A percentile compares a stretch with the other conserved stretches of the same genome.
Evolutionary conservation across 2,888 invertebrate genomes (phyloP).

Genomic region (Malthinus flaveolus): DNA sequence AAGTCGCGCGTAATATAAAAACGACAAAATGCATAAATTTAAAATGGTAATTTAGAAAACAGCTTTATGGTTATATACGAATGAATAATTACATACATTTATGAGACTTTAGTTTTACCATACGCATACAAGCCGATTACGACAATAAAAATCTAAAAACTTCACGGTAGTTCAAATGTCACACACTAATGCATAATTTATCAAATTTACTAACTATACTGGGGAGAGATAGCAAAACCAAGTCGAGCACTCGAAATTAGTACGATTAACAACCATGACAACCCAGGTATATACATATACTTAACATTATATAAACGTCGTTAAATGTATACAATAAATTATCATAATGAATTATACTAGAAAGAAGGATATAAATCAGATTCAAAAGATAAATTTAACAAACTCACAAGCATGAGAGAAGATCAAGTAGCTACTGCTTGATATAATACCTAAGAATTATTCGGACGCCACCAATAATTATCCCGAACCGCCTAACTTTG

Average conservation of each 20-base stretch:
- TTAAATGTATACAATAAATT: slow-evolving; percentile 24
- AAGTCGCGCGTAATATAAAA: too few relatives aligned
- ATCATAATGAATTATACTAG: slow-evolving; percentile 23
- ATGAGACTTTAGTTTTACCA: too few relatives aligned
- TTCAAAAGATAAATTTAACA: slow-evolving; percentile 21
- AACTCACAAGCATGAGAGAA: slow-evolving; percentile 16
- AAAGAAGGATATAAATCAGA: slow-evolving; percentile 20
- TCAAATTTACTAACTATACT: too few relatives aligned
- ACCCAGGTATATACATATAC: slow-evolving; percentile 10
- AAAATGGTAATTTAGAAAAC: too few relatives aligned
- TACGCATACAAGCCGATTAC: too few relatives aligned
- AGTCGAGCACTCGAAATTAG: slow-evolving; percentile 15
- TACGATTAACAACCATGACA: slow-evolving; percentile 20
- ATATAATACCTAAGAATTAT: slow-evolving; percentile 1
- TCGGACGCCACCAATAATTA: background rate
- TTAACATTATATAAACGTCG: slow-evolving; percentile 15
- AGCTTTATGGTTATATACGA: too few relatives aligned
- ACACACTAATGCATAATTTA: too few relatives aligned
- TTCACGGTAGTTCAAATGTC: too few relatives aligned
- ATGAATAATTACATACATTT: too few relatives aligned
- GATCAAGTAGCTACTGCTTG: slow-evolving; percentile 8
- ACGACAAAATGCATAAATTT: too few relatives aligned
- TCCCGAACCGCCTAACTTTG: background rate
- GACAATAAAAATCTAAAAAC: too few relatives aligned
- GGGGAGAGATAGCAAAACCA: background rate